Evolutionary conservation across 2,888 invertebrate genomes (phyloP).

Genomic region (Tachina fera): DNA sequence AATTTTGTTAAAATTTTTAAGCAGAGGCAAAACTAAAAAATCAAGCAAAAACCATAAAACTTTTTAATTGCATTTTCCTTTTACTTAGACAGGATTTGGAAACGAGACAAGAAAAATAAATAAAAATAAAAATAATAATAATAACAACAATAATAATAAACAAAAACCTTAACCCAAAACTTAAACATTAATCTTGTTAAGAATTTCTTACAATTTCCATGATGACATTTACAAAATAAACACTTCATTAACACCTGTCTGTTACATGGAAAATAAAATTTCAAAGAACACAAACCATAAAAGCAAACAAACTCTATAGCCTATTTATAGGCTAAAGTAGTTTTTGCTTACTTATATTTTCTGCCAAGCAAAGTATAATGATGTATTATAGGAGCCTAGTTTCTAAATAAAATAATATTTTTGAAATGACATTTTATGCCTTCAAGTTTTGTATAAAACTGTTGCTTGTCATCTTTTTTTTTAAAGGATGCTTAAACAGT

Average conservation of each 20-base stretch:
- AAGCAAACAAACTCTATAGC: neutral
- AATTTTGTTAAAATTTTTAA: constrained; percentile 68
- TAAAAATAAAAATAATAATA: too few species aligned
- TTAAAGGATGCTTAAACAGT: constrained; percentile 50
- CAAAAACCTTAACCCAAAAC: constrained; percentile 29
- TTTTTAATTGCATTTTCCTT: constrained; percentile 73
- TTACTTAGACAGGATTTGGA: constrained; percentile 54
- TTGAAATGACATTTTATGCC: constrained; percentile 48
- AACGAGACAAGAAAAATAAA: constrained; percentile 24
- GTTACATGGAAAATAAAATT: constrained; percentile 28
- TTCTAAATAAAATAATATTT: constrained; percentile 40
- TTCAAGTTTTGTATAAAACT: constrained; percentile 48
- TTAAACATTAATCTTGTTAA: constrained; percentile 67
- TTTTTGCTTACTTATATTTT: neutral
- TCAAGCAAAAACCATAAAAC: constrained; percentile 50
- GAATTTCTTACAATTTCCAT: constrained; percentile 54
- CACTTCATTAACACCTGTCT: constrained; percentile 73
- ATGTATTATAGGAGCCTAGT: constrained; percentile 49
- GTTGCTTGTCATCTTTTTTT: constrained; percentile 56
- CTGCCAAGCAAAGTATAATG: constrained; percentile 14
- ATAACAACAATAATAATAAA: constrained; percentile 6
- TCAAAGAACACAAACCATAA: neutral
- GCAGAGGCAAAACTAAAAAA: neutral
- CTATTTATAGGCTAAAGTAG: constrained; percentile 37
- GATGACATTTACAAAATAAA: constrained; percentile 72